Evolutionary conservation across 64 coral and sea anemone genomes (phyloP).

Genomic region (Acropora yongei): DNA sequence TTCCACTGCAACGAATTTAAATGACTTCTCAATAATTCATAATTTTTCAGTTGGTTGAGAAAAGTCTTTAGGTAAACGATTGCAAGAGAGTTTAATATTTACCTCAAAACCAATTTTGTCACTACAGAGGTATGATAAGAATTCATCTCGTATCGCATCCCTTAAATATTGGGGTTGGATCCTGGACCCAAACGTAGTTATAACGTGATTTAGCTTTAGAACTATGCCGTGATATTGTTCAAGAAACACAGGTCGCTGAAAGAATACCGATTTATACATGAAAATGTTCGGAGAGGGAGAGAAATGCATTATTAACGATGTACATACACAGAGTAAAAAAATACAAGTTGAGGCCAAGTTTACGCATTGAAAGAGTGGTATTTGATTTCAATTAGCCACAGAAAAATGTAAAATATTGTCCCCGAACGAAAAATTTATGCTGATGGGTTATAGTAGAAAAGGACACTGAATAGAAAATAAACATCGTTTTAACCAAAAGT

Average conservation of each 20-base stretch:
- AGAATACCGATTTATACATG: background rate
- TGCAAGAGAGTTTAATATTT: background rate
- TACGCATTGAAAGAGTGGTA: background rate
- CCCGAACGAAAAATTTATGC: background rate
- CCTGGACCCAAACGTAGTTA: background rate
- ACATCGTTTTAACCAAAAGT: conserved; percentile 5
- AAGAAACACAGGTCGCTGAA: background rate
- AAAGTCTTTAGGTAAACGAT: background rate
- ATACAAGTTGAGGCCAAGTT: background rate
- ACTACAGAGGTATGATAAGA: background rate
- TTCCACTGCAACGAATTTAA: too few relatives aligned
- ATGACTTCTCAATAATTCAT: too few relatives aligned
- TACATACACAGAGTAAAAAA: conserved; percentile 25
- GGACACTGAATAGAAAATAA: background rate
- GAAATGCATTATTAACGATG: conserved; percentile 38
- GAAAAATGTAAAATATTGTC: background rate
- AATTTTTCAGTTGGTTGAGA: background rate
- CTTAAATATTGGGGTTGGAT: background rate
- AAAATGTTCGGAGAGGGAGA: background rate
- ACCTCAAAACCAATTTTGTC: background rate
- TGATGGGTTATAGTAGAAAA: background rate
- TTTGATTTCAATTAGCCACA: background rate
- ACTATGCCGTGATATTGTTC: background rate
- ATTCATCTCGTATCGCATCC: background rate
- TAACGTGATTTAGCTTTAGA: background rate